A percentile compares a stretch with the other conserved stretches of the same genome.
Evolutionary conservation across 2,888 invertebrate genomes (phyloP).

Genomic region (Periphyllus acericola): DNA sequence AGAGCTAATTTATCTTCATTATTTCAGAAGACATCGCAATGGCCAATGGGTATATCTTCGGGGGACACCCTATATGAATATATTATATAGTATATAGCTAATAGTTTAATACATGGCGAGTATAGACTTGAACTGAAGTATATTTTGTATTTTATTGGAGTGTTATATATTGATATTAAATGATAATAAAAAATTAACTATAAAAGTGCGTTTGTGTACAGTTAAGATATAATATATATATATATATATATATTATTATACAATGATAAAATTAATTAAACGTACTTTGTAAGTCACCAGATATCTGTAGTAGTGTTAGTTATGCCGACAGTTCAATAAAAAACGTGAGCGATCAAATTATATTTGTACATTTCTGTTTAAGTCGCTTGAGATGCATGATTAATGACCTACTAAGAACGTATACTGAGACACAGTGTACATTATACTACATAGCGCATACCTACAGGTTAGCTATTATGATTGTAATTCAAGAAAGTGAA

Average conservation of each 20-base stretch:
- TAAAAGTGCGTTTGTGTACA: too few species aligned
- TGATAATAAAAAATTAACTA: too few species aligned
- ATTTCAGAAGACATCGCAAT: too few species aligned
- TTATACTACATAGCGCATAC: background rate
- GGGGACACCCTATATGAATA: too few species aligned
- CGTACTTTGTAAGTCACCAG: background rate
- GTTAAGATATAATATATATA: too few species aligned
- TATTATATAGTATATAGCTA: too few species aligned
- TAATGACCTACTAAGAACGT: background rate
- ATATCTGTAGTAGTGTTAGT: background rate
- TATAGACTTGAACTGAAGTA: too few species aligned
- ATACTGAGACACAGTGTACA: background rate
- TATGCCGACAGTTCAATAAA: background rate
- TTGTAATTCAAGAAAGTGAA: constrained; percentile 53
- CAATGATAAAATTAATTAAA: background rate
- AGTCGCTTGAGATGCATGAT: background rate
- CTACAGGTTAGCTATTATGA: background rate
- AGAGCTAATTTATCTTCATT: too few species aligned
- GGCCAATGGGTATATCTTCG: too few species aligned
- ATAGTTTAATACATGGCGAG: too few species aligned
- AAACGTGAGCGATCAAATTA: background rate
- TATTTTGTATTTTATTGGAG: too few species aligned
- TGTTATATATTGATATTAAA: too few species aligned
- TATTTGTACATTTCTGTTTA: background rate
- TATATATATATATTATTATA: background rate